Evolutionary conservation across 2,113 vertebrate genomes (phyloP).

Genomic region (Nesogale talazaci): DNA sequence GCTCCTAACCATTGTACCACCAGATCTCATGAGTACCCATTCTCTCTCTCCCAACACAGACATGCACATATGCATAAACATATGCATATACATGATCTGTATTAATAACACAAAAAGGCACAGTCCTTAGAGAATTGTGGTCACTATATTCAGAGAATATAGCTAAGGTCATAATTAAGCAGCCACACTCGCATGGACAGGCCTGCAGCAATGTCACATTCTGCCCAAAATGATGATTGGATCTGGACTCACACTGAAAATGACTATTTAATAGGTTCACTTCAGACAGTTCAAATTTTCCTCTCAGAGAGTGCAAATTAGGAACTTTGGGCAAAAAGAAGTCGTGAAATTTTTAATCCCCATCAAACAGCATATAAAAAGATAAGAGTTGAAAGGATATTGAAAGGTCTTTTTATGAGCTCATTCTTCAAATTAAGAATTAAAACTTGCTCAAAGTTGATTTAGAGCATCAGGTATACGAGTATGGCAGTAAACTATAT

Average conservation of each 20-base stretch:
- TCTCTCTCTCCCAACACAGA: no score
- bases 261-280: constrained; percentile 22
- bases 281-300: neutral
- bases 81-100: neutral
- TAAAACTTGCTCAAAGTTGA: neutral
- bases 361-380: neutral
- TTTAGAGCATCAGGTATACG: neutral
- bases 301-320: constrained; percentile 31
- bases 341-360: neutral
- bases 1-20: no score
- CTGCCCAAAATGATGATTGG: neutral
- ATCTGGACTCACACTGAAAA: constrained; percentile 18
- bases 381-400: neutral
- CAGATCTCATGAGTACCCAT: no score
- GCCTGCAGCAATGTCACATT: neutral
- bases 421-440: neutral
- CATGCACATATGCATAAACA: no score
- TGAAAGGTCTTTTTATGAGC: neutral
- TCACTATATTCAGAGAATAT: neutral
- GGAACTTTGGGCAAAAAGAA: neutral
- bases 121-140: constrained; percentile 6
- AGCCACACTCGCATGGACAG: neutral
- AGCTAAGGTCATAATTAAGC: constrained; percentile 63
- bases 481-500: neutral
- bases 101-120: constrained; percentile 6